Evolutionary conservation across 2,888 invertebrate species (phyloP), one percentile per base, ranked within the genome.

Genomic region (Tachina fera): DNA sequence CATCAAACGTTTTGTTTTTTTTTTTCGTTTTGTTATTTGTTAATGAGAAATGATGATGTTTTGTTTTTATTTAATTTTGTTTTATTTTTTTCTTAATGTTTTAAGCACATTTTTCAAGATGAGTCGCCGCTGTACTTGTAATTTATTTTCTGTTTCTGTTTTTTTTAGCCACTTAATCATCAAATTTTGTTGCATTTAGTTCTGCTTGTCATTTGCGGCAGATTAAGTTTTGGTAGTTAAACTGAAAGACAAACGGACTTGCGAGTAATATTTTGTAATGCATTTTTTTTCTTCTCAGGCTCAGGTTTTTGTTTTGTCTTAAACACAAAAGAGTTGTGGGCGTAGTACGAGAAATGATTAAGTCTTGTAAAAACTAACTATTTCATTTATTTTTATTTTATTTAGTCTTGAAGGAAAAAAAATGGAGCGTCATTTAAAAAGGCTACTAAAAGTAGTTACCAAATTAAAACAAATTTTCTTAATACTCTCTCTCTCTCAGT

Each of bases 131-230:
- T n/a, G 67, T 51, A 68, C 75, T 75, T 75, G 51, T 70, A 79
- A 58, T 68, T 67, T 67, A 51, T 60, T n/a, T 68, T 72, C 58
- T 63, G 3, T 22, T 51, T 31, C 6, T 31, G 0, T 31, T 61
- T 39, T 63, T 71, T 65, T 16, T 43, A 68, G 22, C 47, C 81
- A 74, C 81, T 85, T 85, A 78, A 85, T 85, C 85, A 78, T 71
- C 39, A 60, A 63, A 81, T 76, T 83, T 72, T 61, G 75, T 72
- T 79, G 75, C 82, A 79, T 79, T 86, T 83, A 83, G 86, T 79
- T 78, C 78, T 71, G 79, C 79, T 79, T 86, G 82, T 86, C 86
- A 76, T 79, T 77, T 79, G 63, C 41, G 51, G 60, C 53, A 83
- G 79, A 83, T 79, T 79, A 79, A 71, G 75, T 70, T 78, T 85